A percentile compares a stretch with the other conserved stretches of the same genome.
Evolutionary conservation across 1,140 invertebrate genomes (phyloP).

Genomic region (Seison nebaliae): DNA sequence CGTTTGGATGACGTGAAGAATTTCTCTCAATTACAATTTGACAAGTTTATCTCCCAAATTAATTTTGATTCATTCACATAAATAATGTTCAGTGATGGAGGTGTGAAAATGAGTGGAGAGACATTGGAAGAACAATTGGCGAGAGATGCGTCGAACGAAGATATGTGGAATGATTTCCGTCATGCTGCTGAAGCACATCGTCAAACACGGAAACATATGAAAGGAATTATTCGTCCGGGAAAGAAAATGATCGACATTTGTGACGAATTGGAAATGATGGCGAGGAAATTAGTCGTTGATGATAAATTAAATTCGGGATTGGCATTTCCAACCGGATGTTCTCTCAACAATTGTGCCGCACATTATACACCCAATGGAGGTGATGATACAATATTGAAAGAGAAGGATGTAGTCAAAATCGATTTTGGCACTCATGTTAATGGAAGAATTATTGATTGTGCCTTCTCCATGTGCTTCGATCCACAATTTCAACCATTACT

Average conservation of each 20-base stretch:
- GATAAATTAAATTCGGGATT: slow-evolving; percentile 78
- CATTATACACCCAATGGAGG: slow-evolving; percentile 98
- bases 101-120: slow-evolving; percentile 57
- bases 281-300: slow-evolving; percentile 67
- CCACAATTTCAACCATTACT: slow-evolving; percentile 77
- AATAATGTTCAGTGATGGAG: slow-evolving; percentile 33
- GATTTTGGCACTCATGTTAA: slow-evolving; percentile 99
- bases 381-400: slow-evolving; percentile 66
- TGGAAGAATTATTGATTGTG: slow-evolving; percentile 91
- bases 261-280: slow-evolving; percentile 70
- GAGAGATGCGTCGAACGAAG: slow-evolving; percentile 33
- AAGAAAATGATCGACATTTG: slow-evolving; percentile 97
- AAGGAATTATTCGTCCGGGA: slow-evolving; percentile 69
- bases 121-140: slow-evolving; percentile 61
- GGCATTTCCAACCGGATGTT: slow-evolving; percentile 94
- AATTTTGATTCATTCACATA: slow-evolving; percentile 11
- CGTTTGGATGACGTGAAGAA: no score
- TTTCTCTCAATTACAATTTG: no score
- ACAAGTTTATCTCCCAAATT: not conserved
- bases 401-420: slow-evolving; percentile 95
- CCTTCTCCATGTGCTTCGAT: slow-evolving; percentile 86
- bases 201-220: slow-evolving; percentile 67
- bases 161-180: slow-evolving; percentile 75
- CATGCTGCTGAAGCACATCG: slow-evolving; percentile 86
- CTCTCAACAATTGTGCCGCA: slow-evolving; percentile 87